These are phyloP conservation scores for Xylocopa sonorina DNA, from an alignment of 1,140 invertebrate genomes.

Conservation along the genomic window DNA sequence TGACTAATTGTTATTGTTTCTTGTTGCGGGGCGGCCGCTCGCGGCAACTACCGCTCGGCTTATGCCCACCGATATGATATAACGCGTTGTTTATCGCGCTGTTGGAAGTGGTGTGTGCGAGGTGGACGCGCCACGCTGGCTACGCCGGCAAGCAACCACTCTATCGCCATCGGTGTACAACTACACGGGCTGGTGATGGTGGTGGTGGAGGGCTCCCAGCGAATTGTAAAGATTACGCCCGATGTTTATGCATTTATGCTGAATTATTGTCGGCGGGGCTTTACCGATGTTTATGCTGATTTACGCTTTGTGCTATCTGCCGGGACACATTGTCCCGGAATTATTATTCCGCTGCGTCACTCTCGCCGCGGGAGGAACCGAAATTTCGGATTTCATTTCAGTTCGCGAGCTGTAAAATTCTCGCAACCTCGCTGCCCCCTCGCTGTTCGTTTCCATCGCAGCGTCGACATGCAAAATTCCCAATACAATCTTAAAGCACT, in stretches of 20 bases:
- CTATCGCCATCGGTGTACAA: neutral
- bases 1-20: constrained; percentile 70
- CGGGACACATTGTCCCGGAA: constrained; percentile 80
- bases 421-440: neutral
- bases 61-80: constrained; percentile 68
- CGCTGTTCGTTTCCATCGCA: neutral
- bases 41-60: constrained; percentile 68
- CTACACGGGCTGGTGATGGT: neutral
- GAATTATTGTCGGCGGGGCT: constrained; percentile 80
- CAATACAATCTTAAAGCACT: no score
- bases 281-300: constrained; percentile 82
- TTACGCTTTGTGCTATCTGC: constrained; percentile 82
- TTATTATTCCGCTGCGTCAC: constrained; percentile 76
- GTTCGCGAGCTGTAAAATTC: constrained; percentile 44
- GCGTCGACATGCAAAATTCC: no score
- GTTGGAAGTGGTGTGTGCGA: constrained; percentile 38
- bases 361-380: constrained; percentile 34
- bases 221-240: constrained; percentile 79
- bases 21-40: constrained; percentile 54
- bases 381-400: constrained; percentile 64
- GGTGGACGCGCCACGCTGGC: neutral
- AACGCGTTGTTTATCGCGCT: constrained; percentile 74
- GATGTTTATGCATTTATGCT: constrained; percentile 81
- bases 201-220: constrained; percentile 54
- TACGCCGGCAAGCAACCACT: neutral